Conservation (phyloP, 2,797 vertebrate species). For the Lutjanus campechanus region DNA sequence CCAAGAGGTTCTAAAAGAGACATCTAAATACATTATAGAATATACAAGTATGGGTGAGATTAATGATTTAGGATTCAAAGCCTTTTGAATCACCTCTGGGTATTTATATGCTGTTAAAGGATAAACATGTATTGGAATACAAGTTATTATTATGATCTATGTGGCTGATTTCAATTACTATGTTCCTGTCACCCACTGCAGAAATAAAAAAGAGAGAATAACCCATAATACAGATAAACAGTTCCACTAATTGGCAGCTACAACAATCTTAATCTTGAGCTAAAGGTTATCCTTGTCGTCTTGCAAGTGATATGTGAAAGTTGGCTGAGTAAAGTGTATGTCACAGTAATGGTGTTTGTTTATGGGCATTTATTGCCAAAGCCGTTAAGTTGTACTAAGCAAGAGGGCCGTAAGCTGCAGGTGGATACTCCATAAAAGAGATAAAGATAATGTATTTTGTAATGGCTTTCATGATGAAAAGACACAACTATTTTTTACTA, state of each 20-base stretch:
- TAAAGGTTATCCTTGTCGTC: background rate
- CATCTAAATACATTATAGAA: conserved; percentile 5
- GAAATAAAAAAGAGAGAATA: background rate
- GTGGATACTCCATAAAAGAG: conserved; percentile 2
- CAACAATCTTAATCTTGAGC: background rate
- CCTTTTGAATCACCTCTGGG: background rate
- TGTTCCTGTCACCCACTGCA: background rate
- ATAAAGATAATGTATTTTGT: conserved; percentile 13
- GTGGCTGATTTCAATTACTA: background rate
- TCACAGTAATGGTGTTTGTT: conserved; percentile 33
- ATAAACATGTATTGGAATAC: background rate
- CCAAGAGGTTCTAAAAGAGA: background rate
- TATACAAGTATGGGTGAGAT: conserved; percentile 9
- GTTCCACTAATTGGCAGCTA: background rate
- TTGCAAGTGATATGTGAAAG: conserved; percentile 20
- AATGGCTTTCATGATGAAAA: background rate
- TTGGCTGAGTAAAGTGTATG: conserved; percentile 3
- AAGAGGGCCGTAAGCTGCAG: background rate
- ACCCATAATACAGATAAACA: background rate
- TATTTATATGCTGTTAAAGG: conserved; percentile 2
- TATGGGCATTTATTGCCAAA: conserved; percentile 20
- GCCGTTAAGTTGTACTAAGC: conserved; percentile 17
- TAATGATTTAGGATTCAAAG: background rate
- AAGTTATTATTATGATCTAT: background rate
- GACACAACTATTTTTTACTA: background rate